Conservation (phyloP, 2,113 vertebrate genomes). For the Pica pica region DNA sequence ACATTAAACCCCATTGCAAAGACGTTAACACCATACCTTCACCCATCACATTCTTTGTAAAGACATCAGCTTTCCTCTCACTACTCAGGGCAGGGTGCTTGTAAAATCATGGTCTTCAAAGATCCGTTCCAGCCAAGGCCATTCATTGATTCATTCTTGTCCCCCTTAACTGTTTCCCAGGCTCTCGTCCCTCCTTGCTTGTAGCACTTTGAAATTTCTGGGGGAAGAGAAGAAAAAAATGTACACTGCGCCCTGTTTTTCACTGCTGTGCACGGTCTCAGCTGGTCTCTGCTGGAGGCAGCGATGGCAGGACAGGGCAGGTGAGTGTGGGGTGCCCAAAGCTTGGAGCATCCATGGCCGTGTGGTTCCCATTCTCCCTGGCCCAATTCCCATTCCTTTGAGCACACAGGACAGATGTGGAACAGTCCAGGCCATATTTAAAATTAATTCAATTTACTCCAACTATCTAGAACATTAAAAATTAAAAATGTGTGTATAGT, state of each 20-base stretch:
- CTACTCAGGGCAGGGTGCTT: not conserved
- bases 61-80: not conserved
- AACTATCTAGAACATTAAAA: not conserved
- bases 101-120: not conserved
- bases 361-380: accelerated
- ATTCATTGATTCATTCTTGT: not conserved
- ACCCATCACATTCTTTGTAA: not conserved
- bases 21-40: not conserved
- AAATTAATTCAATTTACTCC: not conserved
- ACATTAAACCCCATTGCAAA: not conserved
- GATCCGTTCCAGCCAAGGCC: not conserved
- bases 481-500: not conserved
- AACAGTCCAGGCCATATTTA: not conserved
- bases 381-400: not conserved
- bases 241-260: not conserved
- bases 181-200: accelerated
- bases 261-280: not conserved
- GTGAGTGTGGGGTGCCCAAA: accelerated
- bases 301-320: accelerated
- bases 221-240: not conserved
- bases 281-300: not conserved
- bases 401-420: accelerated
- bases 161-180: accelerated
- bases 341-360: accelerated
- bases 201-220: not conserved